phyloP scores from a whole-genome alignment of 2,113 vertebrate genomes.

The Campylomormyrus tamandua region DNA sequence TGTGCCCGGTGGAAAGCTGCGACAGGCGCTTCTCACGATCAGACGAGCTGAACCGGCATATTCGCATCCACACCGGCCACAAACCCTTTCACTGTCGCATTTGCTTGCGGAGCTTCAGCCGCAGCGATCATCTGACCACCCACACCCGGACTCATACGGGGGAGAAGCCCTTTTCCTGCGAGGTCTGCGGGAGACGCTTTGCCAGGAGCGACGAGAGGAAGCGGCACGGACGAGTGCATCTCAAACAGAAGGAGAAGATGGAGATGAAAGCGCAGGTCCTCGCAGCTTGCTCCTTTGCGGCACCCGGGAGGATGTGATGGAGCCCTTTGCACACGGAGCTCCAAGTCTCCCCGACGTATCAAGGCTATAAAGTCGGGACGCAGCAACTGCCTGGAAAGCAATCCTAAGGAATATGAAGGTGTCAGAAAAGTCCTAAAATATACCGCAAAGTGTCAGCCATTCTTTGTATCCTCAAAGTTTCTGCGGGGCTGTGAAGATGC shows the following conservation, averaged over 20 bases:
- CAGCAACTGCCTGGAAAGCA: background rate
- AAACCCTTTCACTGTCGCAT: constrained; percentile 92
- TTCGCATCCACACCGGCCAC: constrained; percentile 93
- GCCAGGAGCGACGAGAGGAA: constrained; percentile 88
- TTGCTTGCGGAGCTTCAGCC: constrained; percentile 88
- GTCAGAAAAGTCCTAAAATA: background rate
- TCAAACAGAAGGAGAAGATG: constrained; percentile 65
- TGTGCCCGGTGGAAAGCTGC: constrained; percentile 78
- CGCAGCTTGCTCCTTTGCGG: constrained; percentile 28
- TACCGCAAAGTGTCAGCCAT: background rate
- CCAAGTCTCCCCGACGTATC: background rate
- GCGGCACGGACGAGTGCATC: constrained; percentile 84
- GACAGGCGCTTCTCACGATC: constrained; percentile 86
- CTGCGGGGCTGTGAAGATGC: background rate
- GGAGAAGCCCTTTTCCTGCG: constrained; percentile 93
- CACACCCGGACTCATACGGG: constrained; percentile 93
- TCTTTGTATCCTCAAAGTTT: background rate
- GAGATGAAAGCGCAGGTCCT: constrained; percentile 35
- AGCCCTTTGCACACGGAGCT: background rate
- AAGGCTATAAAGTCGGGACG: background rate
- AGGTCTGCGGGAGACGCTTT: constrained; percentile 84
- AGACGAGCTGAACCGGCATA: constrained; percentile 85
- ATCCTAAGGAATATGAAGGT: background rate
- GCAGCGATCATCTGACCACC: constrained; percentile 94
- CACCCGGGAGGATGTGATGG: constrained; percentile 59